Percentiles rank a stretch among this genome's conserved stretches.
Conservation (phyloP, 2,888 invertebrate genomes). For the Drosophila tripunctata region DNA sequence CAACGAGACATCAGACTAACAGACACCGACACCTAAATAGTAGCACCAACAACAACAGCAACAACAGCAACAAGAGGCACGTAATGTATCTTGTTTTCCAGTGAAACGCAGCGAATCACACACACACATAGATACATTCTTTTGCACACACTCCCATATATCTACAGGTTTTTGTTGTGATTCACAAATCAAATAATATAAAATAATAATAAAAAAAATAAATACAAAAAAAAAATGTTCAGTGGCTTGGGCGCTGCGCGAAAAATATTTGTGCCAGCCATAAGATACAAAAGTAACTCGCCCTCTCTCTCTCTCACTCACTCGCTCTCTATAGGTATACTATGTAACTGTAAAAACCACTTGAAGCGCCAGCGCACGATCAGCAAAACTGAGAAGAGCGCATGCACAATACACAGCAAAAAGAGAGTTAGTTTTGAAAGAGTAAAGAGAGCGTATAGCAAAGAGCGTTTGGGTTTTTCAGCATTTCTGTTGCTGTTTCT, state of each 20-base stretch:
- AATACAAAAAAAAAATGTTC: conserved; percentile 59
- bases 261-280: conserved; percentile 74
- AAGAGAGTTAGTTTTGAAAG: conserved; percentile 38
- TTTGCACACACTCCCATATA: conserved; percentile 17
- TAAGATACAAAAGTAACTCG: conserved; percentile 60
- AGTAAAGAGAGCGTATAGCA: conserved; percentile 5
- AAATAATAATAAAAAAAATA: conserved; percentile 66
- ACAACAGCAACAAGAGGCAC: conserved; percentile 17
- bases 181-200: conserved; percentile 75
- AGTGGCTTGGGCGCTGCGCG: conserved; percentile 62
- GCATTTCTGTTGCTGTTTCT: too few relatives aligned
- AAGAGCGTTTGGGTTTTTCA: conserved; percentile 32
- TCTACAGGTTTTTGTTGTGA: conserved; percentile 57
- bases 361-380: conserved; percentile 65
- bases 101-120: conserved; percentile 48
- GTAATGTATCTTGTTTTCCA: conserved; percentile 66
- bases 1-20: conserved; percentile 45
- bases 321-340: conserved; percentile 38
- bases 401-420: background rate
- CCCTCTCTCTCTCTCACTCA: conserved; percentile 1
- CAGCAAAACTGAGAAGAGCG: conserved; percentile 36
- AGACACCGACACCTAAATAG: conserved; percentile 55
- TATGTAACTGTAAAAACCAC: conserved; percentile 74
- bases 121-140: conserved; percentile 17
- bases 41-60: conserved; percentile 29